Base-by-base conservation (phyloP, 2,797 vertebrate genomes). In the Chrysocyon brachyurus region DNA sequence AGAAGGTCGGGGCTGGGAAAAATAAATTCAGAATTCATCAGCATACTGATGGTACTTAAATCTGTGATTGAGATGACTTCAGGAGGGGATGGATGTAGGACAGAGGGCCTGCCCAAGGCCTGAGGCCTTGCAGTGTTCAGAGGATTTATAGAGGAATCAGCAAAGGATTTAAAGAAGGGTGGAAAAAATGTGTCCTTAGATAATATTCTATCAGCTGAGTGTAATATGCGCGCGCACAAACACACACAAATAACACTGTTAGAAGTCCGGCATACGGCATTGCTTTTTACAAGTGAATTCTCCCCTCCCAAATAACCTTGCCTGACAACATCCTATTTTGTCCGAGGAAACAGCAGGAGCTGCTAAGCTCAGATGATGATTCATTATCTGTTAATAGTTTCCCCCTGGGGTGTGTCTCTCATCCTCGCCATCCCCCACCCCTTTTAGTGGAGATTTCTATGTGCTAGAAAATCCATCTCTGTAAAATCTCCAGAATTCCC, bases 1-100 rank as follows among this genome's bases (percentile, higher is more conserved):
- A 75, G 84, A 92, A 86, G 70, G 72, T 77, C 84, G 96, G 46
- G 90, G 90, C 81, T 97, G 90, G 94, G 85, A 73, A 95, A 87
- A 81, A 83, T 72, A 87, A 91, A 95, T 93, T 90, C 77, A 49
- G 66, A 85, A 92, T 57, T 92, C 75, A 86, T 86, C 87, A 78
- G 68, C 78, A 72, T 63, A 59, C 63, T 22, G 84, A 77, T 81
- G 73, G 52, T 82, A 57, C 90, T 97, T 95, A 83, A 91, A 87
- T 96, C 77, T 83, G 82, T 64, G 85, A 78, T 57, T 31, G 78
- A 96, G 94, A 88, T 93, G 89, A 81, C 81, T 54, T 84, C 82
- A 19, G 72, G 92, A 93, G 87, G 82, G 57, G n/a, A 26, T 36
- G 64, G 75, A 77, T 83, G 24, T 56, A 26, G 57, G 57, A 24